phyloP scores from a whole-genome alignment of 2,888 invertebrate genomes.

The Cephus pygmeus region DNA sequence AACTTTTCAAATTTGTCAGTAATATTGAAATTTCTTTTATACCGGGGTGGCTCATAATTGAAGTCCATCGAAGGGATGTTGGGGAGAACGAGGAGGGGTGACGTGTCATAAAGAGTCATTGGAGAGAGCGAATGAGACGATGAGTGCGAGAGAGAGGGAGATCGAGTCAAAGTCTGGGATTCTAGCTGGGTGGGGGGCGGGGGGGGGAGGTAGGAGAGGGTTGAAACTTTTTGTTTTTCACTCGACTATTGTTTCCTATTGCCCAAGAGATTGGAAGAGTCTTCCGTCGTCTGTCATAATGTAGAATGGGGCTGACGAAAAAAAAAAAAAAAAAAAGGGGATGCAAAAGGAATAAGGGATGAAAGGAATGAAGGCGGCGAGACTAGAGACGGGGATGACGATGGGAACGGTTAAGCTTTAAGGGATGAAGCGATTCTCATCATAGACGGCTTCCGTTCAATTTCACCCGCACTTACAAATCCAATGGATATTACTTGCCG shows the following conservation, averaged over 20 bases:
- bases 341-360: slow-evolving; percentile 15
- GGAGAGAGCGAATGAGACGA: slow-evolving; percentile 20
- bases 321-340: neutral
- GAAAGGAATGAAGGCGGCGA: slow-evolving; percentile 1
- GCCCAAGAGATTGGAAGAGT: slow-evolving; percentile 42
- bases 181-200: too few relatives aligned
- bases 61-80: slow-evolving; percentile 58
- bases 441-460: slow-evolving; percentile 55
- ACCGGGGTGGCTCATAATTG: slow-evolving; percentile 60
- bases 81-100: slow-evolving; percentile 33
- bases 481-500: slow-evolving; percentile 33
- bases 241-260: slow-evolving; percentile 61
- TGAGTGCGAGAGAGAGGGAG: slow-evolving; percentile 26
- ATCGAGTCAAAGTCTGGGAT: slow-evolving; percentile 15
- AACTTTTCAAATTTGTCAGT: slow-evolving; percentile 66
- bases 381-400: neutral
- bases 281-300: slow-evolving; percentile 10
- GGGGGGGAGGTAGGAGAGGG: slow-evolving; percentile 24
- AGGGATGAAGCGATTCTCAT: slow-evolving; percentile 30
- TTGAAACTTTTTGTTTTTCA: slow-evolving; percentile 61
- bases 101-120: neutral
- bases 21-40: slow-evolving; percentile 66
- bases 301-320: neutral
- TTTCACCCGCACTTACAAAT: slow-evolving; percentile 44
- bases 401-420: neutral